A percentile compares a stretch with the other conserved stretches of the same genome.
Evolutionary conservation across 2,113 vertebrate genomes (phyloP).

Genomic region (Riparia riparia): DNA sequence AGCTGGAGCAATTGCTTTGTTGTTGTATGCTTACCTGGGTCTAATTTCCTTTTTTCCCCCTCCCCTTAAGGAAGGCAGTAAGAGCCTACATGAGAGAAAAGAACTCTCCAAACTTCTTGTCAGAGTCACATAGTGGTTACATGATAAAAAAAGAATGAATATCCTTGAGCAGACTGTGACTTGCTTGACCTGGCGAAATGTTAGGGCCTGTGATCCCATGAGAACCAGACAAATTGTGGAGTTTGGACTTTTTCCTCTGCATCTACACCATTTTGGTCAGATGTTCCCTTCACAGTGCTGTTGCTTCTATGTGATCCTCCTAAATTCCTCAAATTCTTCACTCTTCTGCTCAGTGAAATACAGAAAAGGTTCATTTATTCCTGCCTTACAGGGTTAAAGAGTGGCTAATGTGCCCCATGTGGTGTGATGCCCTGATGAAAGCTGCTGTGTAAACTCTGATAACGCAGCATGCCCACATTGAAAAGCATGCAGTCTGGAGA

Average conservation of each 20-base stretch:
- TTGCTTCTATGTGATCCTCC: neutral
- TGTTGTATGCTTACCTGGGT: neutral
- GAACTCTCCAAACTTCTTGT: neutral
- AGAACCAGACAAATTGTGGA: neutral
- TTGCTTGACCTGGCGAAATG: conserved; percentile 39
- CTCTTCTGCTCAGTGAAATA: neutral
- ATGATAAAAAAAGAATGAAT: conserved; percentile 52
- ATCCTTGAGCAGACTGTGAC: neutral
- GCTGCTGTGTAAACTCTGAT: neutral
- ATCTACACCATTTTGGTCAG: neutral
- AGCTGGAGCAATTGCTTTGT: neutral
- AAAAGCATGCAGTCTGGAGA: conserved; percentile 14
- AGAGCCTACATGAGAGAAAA: neutral
- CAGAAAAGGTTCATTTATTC: neutral
- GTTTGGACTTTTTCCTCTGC: neutral
- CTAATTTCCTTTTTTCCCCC: rapidly evolving
- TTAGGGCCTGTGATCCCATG: neutral
- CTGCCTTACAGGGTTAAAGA: neutral
- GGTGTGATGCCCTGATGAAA: conserved; percentile 23
- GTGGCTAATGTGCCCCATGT: neutral
- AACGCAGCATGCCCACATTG: conserved; percentile 1
- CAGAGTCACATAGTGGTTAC: conserved; percentile 18
- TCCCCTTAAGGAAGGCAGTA: neutral
- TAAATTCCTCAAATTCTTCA: neutral
- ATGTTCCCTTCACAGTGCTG: neutral